Conservation (phyloP, 1,140 invertebrate genomes). For the Bombus impatiens region DNA sequence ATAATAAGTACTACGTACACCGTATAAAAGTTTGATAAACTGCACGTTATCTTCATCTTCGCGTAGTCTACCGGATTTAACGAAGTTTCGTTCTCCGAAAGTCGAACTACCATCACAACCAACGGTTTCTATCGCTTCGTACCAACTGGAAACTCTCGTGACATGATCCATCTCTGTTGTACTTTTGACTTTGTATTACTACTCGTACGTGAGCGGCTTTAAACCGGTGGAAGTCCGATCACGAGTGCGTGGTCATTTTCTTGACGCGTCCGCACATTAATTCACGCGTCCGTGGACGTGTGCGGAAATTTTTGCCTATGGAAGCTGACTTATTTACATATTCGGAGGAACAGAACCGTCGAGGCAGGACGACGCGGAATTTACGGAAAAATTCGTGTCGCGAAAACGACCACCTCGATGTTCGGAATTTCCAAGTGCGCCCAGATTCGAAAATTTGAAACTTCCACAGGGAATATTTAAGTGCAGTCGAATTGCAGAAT, state of each 20-base stretch:
- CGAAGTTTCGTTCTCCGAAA: not conserved
- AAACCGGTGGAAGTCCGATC: not conserved
- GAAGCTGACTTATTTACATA: not conserved
- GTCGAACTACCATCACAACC: not conserved
- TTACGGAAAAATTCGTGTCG: not conserved
- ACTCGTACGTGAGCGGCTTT: not conserved
- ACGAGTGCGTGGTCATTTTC: slow-evolving; percentile 11
- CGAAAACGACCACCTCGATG: not conserved
- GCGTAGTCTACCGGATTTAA: not conserved
- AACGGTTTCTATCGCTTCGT: not conserved
- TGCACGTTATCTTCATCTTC: not conserved
- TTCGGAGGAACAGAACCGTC: not conserved
- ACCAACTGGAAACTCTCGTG: not conserved
- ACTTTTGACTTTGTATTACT: not conserved
- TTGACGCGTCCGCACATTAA: slow-evolving; percentile 48
- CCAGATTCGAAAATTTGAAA: no score
- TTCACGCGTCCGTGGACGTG: slow-evolving; percentile 24
- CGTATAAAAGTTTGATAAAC: not conserved
- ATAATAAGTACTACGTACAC: no score
- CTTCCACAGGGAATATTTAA: not conserved
- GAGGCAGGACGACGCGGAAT: not conserved
- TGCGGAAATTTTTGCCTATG: slow-evolving; percentile 9
- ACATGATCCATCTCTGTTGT: not conserved
- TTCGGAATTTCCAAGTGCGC: not conserved
- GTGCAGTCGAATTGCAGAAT: not conserved